Conservation (phyloP, 2,888 invertebrate genomes). For the Caenorhabditis sp. region DNA sequence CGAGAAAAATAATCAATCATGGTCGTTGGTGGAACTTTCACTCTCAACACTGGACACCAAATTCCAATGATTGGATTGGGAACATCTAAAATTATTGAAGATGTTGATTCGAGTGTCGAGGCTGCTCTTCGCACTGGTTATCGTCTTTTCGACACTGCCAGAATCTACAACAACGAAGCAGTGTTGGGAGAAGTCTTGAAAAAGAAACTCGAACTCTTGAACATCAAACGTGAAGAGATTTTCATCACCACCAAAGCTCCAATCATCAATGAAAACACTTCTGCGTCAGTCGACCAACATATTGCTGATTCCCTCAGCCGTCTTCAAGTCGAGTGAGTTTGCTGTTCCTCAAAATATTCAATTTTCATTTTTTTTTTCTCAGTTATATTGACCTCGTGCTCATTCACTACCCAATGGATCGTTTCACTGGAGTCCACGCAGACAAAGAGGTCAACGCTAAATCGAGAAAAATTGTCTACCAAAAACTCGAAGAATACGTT, state of each 20-base stretch:
- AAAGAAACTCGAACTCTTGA: conserved; percentile 78
- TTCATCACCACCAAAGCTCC: conserved; percentile 84
- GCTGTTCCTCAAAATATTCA: too few relatives aligned
- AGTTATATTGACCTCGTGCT: conserved; percentile 45
- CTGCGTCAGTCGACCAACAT: conserved; percentile 12
- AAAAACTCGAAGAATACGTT: conserved; percentile 75
- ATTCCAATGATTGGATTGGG: conserved; percentile 54
- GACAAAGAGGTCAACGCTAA: conserved; percentile 9
- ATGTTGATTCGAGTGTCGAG: conserved; percentile 57
- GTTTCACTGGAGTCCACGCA: conserved; percentile 18
- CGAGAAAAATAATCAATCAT: not conserved
- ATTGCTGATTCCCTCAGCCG: conserved; percentile 39
- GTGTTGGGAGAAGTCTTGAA: conserved; percentile 78
- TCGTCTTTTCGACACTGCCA: conserved; percentile 79
- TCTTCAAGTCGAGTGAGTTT: conserved; percentile 34
- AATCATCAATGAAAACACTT: conserved; percentile 31
- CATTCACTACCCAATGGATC: conserved; percentile 46
- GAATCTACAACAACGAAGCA: conserved; percentile 81
- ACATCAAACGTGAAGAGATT: conserved; percentile 79
- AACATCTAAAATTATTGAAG: conserved; percentile 38
- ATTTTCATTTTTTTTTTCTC: conserved; percentile 5
- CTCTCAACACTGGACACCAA: conserved; percentile 28
- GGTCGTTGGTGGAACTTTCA: not conserved
- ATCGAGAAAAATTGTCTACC: conserved; percentile 78
- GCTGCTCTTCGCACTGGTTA: conserved; percentile 72